phyloP scores from a whole-genome alignment of 1,140 invertebrate genomes.

The Leptestheria dahalacensis region DNA sequence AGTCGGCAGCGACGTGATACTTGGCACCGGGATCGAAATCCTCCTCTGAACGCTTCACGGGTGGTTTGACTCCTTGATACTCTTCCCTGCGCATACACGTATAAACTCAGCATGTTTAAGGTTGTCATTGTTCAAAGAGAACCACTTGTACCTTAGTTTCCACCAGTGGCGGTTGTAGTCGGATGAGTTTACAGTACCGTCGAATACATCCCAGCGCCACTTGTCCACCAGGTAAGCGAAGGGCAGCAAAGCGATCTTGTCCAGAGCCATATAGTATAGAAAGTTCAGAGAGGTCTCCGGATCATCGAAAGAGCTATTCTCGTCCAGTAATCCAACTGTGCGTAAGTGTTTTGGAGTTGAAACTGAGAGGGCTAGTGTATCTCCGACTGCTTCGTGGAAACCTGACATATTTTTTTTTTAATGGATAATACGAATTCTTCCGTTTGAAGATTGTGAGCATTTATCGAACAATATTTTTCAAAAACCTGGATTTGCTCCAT shows the following conservation, averaged over 20 bases:
- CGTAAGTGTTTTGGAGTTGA: slow-evolving; percentile 61
- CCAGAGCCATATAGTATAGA: not conserved
- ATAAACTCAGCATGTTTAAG: too few species aligned
- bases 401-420: slow-evolving; percentile 30
- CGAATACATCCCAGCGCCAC: slow-evolving; percentile 80
- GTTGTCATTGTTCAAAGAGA: not conserved
- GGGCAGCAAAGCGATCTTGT: slow-evolving; percentile 65
- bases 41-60: slow-evolving; percentile 50
- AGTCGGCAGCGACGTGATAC: slow-evolving; percentile 66
- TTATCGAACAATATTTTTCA: not conserved
- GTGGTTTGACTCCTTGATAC: slow-evolving; percentile 64
- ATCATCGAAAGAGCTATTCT: not conserved
- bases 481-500: slow-evolving; percentile 63
- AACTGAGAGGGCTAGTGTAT: slow-evolving; percentile 68
- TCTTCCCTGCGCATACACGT: too few species aligned
- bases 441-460: not conserved
- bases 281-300: not conserved
- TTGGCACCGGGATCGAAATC: slow-evolving; percentile 77
- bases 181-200: slow-evolving; percentile 46
- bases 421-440: not conserved
- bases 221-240: slow-evolving; percentile 73
- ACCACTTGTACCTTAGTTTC: slow-evolving; percentile 34
- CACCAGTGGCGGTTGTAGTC: slow-evolving; percentile 67
- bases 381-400: slow-evolving; percentile 84
- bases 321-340: slow-evolving; percentile 45